Percentiles rank a stretch among this genome's conserved stretches.
These are phyloP conservation scores for Agrochola lota DNA, from an alignment of 2,888 invertebrate species.

Conservation along the genomic window DNA sequence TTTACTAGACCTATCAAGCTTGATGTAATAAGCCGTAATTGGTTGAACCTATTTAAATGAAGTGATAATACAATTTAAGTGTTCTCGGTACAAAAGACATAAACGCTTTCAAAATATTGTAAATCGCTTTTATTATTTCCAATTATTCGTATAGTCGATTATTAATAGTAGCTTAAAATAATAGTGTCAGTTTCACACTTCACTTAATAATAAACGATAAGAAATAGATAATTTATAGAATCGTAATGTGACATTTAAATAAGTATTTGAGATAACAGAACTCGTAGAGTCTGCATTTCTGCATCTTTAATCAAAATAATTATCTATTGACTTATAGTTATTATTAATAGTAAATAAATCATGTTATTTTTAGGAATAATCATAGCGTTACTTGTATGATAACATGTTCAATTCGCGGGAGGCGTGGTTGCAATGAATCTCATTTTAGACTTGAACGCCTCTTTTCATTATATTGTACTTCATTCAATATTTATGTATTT, in stretches of 20 bases:
- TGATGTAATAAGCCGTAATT: background rate
- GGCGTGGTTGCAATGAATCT: constrained; percentile 62
- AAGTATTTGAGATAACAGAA: constrained; percentile 11
- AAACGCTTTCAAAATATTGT: constrained; percentile 37
- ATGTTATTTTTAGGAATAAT: constrained; percentile 32
- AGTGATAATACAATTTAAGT: background rate
- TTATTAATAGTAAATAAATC: constrained; percentile 40
- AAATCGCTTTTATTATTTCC: background rate
- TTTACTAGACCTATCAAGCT: background rate
- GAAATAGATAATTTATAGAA: constrained; percentile 30
- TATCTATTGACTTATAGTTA: constrained; percentile 1
- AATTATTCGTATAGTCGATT: background rate
- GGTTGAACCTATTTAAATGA: background rate
- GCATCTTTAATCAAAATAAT: constrained; percentile 20
- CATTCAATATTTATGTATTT: constrained; percentile 32
- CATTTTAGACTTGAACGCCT: constrained; percentile 55
- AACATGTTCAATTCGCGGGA: constrained; percentile 32
- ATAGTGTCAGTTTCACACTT: constrained; percentile 29
- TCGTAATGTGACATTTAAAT: constrained; percentile 26
- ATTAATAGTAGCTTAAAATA: constrained; percentile 16
- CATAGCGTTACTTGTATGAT: constrained; percentile 29
- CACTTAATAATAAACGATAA: constrained; percentile 22
- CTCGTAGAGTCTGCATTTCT: constrained; percentile 16
- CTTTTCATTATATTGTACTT: constrained; percentile 59
- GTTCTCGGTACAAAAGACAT: constrained; percentile 57